Base-by-base conservation (phyloP, 2,888 invertebrate genomes). In the Noctua fimbriata region DNA sequence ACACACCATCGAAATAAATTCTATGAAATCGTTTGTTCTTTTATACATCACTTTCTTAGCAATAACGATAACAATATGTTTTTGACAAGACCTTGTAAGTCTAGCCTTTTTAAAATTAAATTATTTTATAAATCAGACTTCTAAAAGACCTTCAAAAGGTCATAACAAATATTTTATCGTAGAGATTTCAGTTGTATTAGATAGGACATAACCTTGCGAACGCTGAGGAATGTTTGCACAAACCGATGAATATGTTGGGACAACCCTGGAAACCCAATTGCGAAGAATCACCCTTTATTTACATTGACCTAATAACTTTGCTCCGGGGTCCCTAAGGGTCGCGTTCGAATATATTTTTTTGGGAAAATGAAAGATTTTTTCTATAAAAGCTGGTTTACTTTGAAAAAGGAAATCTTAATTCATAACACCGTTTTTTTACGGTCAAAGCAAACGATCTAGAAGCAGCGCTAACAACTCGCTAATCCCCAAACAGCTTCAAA, bases 291-390 rank as follows among this genome's bases (percentile, higher is more conserved):
- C 88, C 90, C 90, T 91, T 90, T 95, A 93, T 95, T 94, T 93
- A 92, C 93, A 91, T 89, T 92, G 90, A 90, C 92, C 92, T 93
- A 94, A 94, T 93, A 95, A 93, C 90, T 90, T 90, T 81, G 78
- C 82, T 89, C 85, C 87, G 77, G 88, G 82, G 87, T 88, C 91
- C 90, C 87, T 81, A 76, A 86, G 89, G 89, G 89, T 81, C 83
- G 78, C 82, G 85, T 88, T 87, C 90, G 93, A 94, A 94, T 93
- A 93, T 93, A n/a, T 91, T 92, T 92, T 91, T 90, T 89, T 81
- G 79, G 81, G 85, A 76, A 88, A 87, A 89, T 90, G 83, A 89
- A 90, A 83, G 87, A 87, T 85, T 87, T 86, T 87, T 87, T 83
- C 78, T 74, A 74, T 41, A 73, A 81, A 80, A 77, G 86, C 82